Conservation (phyloP, 2,888 invertebrate genomes). For the Prenolepis imparis region DNA sequence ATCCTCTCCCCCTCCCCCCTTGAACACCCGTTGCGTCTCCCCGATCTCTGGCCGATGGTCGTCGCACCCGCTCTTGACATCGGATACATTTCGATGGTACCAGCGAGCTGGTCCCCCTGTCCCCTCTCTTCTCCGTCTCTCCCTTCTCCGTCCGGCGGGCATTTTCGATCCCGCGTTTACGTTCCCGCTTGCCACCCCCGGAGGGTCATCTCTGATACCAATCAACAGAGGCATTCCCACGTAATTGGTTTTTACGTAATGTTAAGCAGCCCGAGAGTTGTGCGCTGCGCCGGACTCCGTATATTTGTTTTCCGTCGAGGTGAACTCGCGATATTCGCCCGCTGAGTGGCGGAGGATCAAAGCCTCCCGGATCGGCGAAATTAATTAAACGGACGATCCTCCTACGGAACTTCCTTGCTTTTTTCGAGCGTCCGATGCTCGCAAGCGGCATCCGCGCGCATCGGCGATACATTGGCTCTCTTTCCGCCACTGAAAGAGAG, state of each 20-base stretch:
- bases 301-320: constrained; percentile 82
- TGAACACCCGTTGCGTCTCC: constrained; percentile 5
- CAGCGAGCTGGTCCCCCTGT: constrained; percentile 76
- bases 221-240: constrained; percentile 84
- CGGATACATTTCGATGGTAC: constrained; percentile 83
- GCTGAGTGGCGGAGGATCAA: constrained; percentile 77
- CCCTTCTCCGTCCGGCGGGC: constrained; percentile 65
- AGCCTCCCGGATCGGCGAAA: constrained; percentile 73
- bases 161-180: constrained; percentile 72
- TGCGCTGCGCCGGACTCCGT: constrained; percentile 52
- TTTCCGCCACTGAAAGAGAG: constrained; percentile 10
- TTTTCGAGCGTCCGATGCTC: constrained; percentile 40
- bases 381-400: constrained; percentile 74
- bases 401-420: constrained; percentile 68
- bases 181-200: constrained; percentile 54
- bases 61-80: constrained; percentile 79
- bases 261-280: constrained; percentile 77
- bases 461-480: not conserved
- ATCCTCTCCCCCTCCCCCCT: constrained; percentile 24
- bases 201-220: constrained; percentile 77
- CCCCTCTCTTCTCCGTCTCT: constrained; percentile 59
- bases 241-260: constrained; percentile 86
- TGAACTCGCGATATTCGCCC: constrained; percentile 79
- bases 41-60: not conserved
- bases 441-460: not conserved